These are phyloP conservation scores for Hyalella azteca DNA, from an alignment of 2,888 invertebrate species.

Conservation along the genomic window DNA sequence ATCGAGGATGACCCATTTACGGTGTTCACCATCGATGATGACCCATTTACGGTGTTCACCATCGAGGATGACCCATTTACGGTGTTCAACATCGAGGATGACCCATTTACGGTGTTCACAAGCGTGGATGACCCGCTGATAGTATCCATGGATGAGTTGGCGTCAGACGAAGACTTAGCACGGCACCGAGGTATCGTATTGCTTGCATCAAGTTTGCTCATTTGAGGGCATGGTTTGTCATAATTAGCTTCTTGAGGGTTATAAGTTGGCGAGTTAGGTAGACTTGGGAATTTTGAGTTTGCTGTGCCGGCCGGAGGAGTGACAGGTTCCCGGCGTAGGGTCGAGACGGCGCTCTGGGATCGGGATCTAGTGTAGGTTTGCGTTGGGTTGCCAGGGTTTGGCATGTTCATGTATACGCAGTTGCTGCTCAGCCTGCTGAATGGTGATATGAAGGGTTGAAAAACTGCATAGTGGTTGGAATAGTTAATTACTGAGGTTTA, in stretches of 20 bases:
- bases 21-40: neutral
- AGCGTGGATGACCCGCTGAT: neutral
- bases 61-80: neutral
- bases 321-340: neutral
- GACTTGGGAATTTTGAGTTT: neutral
- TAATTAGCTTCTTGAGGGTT: neutral
- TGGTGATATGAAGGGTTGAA: too few species aligned
- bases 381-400: too few species aligned
- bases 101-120: neutral
- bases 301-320: neutral
- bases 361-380: neutral
- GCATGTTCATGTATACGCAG: too few species aligned
- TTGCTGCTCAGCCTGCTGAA: too few species aligned
- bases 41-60: neutral
- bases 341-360: neutral
- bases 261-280: neutral
- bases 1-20: neutral
- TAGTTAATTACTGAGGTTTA: too few species aligned
- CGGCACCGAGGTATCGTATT: constrained; percentile 5
- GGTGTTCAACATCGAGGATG: neutral
- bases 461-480: too few species aligned
- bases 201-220: neutral
- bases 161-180: neutral
- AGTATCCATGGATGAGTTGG: neutral
- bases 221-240: neutral